Percentiles rank a stretch among this genome's conserved stretches.
Evolutionary conservation across 92 coral and sea anemone species (phyloP).

Genomic region (Epizoanthus scotinus): DNA sequence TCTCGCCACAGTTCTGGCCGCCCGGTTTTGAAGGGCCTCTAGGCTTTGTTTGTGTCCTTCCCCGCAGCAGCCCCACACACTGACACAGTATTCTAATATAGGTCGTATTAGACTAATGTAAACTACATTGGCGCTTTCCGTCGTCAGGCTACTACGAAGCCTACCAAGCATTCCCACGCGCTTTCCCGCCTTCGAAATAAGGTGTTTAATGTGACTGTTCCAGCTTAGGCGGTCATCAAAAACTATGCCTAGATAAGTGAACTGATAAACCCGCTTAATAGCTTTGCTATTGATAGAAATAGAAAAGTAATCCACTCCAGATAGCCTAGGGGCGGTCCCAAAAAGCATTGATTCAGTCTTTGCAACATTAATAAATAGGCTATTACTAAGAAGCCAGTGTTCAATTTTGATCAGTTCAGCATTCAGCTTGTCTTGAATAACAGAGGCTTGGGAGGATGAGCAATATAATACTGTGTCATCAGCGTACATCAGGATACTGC

Average conservation of each 20-base stretch:
- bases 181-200: conserved; percentile 45
- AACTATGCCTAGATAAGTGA: conserved; percentile 44
- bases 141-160: conserved; percentile 40
- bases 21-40: conserved; percentile 44
- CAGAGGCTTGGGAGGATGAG: conserved; percentile 34
- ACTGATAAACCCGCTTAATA: conserved; percentile 47
- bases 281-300: conserved; percentile 32
- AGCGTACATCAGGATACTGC: conserved; percentile 41
- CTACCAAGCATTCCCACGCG: conserved; percentile 57
- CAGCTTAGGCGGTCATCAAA: conserved; percentile 50
- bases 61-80: conserved; percentile 57
- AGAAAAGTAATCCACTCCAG: conserved; percentile 31
- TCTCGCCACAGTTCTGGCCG: conserved; percentile 31
- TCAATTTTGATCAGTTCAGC: conserved; percentile 19
- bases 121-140: conserved; percentile 41
- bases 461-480: conserved; percentile 36
- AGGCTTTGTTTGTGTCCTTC: conserved; percentile 21
- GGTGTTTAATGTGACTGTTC: conserved; percentile 46
- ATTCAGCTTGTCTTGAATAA: conserved; percentile 40
- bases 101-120: conserved; percentile 47
- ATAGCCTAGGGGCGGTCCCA: conserved; percentile 12
- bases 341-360: background rate
- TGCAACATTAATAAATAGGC: no score
- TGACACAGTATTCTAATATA: conserved; percentile 45
- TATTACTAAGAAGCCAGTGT: no score